Evolutionary conservation across 2,797 vertebrate species (phyloP).

Genomic region (Dendrocincla tyrannina): DNA sequence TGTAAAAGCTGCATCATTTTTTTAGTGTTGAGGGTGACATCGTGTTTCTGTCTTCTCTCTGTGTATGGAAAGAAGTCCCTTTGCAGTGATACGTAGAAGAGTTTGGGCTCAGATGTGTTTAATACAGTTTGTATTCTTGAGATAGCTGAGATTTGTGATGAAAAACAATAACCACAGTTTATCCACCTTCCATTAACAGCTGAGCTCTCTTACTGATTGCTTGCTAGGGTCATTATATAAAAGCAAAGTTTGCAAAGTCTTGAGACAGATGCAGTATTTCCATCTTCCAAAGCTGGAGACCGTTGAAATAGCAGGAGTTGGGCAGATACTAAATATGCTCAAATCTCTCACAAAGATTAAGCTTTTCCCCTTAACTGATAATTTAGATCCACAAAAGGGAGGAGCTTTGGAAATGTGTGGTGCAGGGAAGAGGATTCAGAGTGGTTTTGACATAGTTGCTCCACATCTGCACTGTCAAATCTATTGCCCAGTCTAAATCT

Average conservation of each 20-base stretch:
- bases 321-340: fast-evolving
- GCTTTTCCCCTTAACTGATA: neutral
- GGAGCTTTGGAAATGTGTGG: neutral
- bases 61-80: neutral
- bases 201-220: neutral
- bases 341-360: neutral
- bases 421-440: fast-evolving
- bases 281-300: neutral
- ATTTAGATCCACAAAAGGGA: neutral
- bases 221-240: neutral
- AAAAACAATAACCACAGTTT: neutral
- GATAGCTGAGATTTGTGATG: neutral
- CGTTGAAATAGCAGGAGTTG: neutral
- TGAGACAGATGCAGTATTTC: neutral
- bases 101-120: neutral
- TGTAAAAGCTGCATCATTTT: neutral
- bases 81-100: neutral
- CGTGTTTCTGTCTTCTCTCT: neutral
- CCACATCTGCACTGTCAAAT: neutral
- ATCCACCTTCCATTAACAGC: neutral
- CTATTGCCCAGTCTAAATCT: neutral
- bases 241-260: neutral
- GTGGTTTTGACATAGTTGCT: neutral
- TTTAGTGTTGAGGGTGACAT: neutral
- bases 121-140: neutral